Evolutionary conservation across 2,888 invertebrate species (phyloP).

Genomic region (Augochlorella aurata): DNA sequence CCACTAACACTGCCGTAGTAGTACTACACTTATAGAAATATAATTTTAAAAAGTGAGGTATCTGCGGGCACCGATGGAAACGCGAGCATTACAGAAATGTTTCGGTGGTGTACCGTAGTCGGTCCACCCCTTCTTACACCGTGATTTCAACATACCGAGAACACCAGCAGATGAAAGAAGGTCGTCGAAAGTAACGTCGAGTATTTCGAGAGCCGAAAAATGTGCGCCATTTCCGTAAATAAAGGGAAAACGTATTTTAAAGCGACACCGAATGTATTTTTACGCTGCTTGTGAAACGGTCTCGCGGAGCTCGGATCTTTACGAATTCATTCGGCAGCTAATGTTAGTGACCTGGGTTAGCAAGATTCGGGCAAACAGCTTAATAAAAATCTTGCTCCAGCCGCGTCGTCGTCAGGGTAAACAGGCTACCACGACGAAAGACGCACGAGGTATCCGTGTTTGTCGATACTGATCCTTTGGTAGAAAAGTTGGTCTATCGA

Average conservation of each 20-base stretch:
- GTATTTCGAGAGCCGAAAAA: not conserved
- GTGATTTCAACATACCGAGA: not conserved
- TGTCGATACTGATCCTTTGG: not conserved
- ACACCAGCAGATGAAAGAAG: not conserved
- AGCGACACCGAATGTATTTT: not conserved
- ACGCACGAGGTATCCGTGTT: conserved; percentile 7
- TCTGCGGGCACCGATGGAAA: too few relatives aligned
- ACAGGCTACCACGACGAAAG: not conserved
- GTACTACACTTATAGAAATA: too few relatives aligned
- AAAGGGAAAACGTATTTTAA: not conserved
- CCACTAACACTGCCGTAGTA: too few relatives aligned
- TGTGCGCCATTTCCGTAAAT: not conserved
- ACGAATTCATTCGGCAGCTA: not conserved
- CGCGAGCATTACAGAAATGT: too few relatives aligned
- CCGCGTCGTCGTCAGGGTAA: not conserved
- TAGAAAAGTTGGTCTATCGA: not conserved
- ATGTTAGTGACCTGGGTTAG: not conserved
- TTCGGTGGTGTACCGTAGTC: too few relatives aligned
- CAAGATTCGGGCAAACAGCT: not conserved
- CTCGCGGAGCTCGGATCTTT: not conserved
- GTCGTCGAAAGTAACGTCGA: not conserved
- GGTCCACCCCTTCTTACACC: too few relatives aligned
- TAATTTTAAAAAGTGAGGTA: too few relatives aligned
- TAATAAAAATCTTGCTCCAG: not conserved
- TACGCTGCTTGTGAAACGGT: not conserved